Base-by-base conservation (phyloP, 2,888 invertebrate genomes). In the Pseudoips prasinana region DNA sequence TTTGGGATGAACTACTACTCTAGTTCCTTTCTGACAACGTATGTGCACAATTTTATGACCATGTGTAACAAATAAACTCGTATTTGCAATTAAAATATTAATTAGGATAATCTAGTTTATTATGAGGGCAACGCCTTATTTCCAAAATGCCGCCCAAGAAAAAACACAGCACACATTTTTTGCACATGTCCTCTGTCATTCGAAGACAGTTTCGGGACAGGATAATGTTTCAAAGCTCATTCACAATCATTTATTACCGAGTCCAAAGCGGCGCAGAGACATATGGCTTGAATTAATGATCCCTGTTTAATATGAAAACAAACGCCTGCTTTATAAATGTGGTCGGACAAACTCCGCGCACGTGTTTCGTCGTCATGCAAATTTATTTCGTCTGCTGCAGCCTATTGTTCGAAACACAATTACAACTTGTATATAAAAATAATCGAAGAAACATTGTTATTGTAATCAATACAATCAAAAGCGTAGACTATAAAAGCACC, bases 251-350 rank as follows among this genome's bases (percentile, higher is more conserved):
- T 58, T 43, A 52, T 49, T 37, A 58, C 27, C 25, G 33, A 45
- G 27, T 57, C 40, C 46, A 27, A 44, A 35, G 35, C 29, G 24
- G 29, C 39, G 10, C 39, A 28, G 22, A 44, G 22, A 44, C 33
- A 52, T 56, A 56, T 46, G 44, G 37, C 41, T 31, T 43, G 22
- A 39, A 62, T 49, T 55, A 55, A 61, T 49, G 39, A 27, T 22
- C 29, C 26, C 35, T 48, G 54, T 52, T 40, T 51, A 39, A 46
- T 46, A 39, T 38, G 31, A 56, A 51, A 56, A 52, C 46, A 52
- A 51, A 56, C 39, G 47, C 39, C 40, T 38, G 35, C 39, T 14
- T 19, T 22, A 29, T 32, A 27, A 39, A 42, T 39, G 33, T 34
- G 22, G 19, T 18, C 29, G 25, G 33, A 22, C 29, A 30, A 47